phyloP scores from a whole-genome alignment of 2,797 vertebrate species.

The Scleropages formosus region DNA sequence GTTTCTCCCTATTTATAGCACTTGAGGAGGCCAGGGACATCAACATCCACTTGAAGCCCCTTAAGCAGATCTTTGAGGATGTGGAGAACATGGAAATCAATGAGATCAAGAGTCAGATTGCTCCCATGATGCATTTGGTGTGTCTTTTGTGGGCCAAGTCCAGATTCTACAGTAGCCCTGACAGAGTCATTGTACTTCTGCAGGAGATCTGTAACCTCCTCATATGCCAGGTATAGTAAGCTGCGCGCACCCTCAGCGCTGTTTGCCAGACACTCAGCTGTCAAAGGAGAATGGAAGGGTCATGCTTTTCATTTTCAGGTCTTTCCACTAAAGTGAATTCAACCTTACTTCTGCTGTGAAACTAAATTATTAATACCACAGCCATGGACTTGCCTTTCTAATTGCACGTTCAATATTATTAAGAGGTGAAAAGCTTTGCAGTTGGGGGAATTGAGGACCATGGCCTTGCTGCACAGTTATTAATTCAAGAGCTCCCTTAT shows the following conservation, averaged over 20 bases:
- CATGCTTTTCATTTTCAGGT: neutral
- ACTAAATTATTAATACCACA: conserved; percentile 23
- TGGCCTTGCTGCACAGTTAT: conserved; percentile 31
- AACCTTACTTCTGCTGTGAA: neutral
- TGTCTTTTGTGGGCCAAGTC: conserved; percentile 84
- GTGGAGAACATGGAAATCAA: conserved; percentile 78
- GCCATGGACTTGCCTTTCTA: conserved; percentile 23
- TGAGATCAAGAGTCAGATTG: conserved; percentile 65
- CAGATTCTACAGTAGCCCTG: conserved; percentile 72
- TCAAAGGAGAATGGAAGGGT: neutral
- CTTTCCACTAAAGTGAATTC: conserved; percentile 2
- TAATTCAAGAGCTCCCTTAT: conserved; percentile 24
- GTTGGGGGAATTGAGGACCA: conserved; percentile 25
- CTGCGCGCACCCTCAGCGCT: neutral
- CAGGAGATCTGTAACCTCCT: conserved; percentile 88
- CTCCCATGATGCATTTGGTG: conserved; percentile 78
- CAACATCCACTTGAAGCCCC: conserved; percentile 71
- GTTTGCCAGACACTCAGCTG: neutral
- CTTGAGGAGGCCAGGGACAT: conserved; percentile 81
- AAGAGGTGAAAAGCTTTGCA: conserved; percentile 6
- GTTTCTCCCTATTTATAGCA: conserved; percentile 59
- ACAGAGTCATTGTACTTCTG: conserved; percentile 78
- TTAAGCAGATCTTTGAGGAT: conserved; percentile 69
- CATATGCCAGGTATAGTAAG: conserved; percentile 74
- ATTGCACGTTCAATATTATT: conserved; percentile 28